A percentile compares a stretch with the other conserved stretches of the same genome.
phyloP scores from a whole-genome alignment of 2,113 vertebrate genomes.

The Burhinus oedicnemus region DNA sequence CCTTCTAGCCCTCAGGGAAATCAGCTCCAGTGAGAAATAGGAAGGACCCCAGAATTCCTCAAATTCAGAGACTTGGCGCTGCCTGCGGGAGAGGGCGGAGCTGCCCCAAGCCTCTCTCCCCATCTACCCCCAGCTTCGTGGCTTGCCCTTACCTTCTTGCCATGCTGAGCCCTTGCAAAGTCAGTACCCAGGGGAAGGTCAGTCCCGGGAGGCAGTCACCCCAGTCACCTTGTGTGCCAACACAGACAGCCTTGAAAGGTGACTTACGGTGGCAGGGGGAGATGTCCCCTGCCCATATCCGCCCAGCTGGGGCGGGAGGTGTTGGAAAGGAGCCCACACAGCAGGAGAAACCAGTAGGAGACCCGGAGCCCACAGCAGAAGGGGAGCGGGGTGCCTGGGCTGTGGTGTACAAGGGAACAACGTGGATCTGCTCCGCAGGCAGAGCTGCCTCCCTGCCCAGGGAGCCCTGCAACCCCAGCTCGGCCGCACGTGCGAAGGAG shows the following conservation, averaged over 20 bases:
- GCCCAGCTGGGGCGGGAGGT: not conserved
- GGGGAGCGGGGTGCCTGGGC: not conserved
- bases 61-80: not conserved
- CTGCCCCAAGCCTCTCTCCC: not conserved
- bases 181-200: not conserved
- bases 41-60: not conserved
- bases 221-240: not conserved
- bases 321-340: not conserved
- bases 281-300: not conserved
- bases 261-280: not conserved
- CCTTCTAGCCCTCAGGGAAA: no score
- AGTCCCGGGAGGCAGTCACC: not conserved
- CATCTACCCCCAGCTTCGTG: not conserved
- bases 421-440: not conserved
- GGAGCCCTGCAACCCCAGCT: not conserved
- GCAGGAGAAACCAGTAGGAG: not conserved
- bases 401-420: no score
- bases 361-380: not conserved
- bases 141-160: no score
- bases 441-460: no score
- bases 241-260: not conserved
- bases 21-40: not conserved
- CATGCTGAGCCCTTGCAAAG: not conserved
- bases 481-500: fast-evolving
- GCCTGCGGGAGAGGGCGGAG: not conserved